A percentile compares a stretch with the other conserved stretches of the same genome.
Conservation (phyloP, 2,888 invertebrate genomes). For the Lordiphosa fenestrarum region DNA sequence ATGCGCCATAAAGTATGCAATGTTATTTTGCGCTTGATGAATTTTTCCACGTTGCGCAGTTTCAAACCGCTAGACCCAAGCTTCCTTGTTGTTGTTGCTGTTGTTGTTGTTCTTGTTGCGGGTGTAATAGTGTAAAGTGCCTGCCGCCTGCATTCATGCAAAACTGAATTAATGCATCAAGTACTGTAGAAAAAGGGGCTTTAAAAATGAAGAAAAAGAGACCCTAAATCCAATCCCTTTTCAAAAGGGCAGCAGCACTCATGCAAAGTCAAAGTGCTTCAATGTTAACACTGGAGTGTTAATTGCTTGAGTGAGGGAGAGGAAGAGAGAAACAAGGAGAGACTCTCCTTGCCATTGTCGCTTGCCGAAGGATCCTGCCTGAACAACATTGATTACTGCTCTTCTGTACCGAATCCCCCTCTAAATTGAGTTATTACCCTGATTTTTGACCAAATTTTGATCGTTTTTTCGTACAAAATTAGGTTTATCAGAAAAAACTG, state of each 20-base stretch:
- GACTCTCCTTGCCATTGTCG: too few species aligned
- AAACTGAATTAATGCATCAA: conserved; percentile 59
- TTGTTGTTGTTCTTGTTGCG: conserved; percentile 17
- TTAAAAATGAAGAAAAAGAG: conserved; percentile 13
- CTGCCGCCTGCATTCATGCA: conserved; percentile 30
- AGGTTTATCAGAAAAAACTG: too few species aligned
- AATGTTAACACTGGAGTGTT: too few species aligned
- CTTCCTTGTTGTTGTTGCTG: conserved; percentile 6
- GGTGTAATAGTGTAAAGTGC: conserved; percentile 46
- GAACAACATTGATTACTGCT: too few species aligned
- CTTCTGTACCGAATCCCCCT: too few species aligned
- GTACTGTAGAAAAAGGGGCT: conserved; percentile 14
- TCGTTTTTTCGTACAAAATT: too few species aligned
- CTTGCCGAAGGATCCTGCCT: too few species aligned
- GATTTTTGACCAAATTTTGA: too few species aligned
- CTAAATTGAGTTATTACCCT: too few species aligned
- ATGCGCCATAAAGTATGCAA: conserved; percentile 74
- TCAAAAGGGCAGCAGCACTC: conserved; percentile 4
- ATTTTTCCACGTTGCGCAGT: conserved; percentile 66
- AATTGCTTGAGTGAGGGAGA: too few species aligned
- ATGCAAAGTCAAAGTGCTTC: too few species aligned
- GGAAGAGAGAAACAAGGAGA: too few species aligned
- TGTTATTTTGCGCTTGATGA: conserved; percentile 74
- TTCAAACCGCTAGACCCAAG: conserved; percentile 18
- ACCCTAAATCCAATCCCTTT: conserved; percentile 7